phyloP scores from a whole-genome alignment of 2,113 vertebrate species.

The Agelaius tricolor region DNA sequence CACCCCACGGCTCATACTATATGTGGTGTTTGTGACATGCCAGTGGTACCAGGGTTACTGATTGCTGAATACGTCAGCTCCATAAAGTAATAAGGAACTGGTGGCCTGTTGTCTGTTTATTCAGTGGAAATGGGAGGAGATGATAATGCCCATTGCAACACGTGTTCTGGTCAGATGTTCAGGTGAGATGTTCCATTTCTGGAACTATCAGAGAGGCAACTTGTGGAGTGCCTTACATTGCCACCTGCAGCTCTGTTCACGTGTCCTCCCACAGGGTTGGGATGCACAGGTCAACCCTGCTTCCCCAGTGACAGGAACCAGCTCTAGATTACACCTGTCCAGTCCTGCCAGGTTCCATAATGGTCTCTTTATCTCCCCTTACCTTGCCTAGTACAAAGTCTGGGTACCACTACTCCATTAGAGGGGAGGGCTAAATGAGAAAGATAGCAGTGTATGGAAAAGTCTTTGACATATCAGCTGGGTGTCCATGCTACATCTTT shows the following conservation, averaged over 20 bases:
- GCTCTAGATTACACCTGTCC: not conserved
- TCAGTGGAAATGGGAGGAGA: not conserved
- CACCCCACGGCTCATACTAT: not conserved
- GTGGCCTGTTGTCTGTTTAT: not conserved
- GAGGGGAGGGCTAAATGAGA: not conserved
- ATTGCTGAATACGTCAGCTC: not conserved
- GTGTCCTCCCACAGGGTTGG: not conserved
- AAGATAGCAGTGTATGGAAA: not conserved
- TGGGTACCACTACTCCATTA: not conserved
- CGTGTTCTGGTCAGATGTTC: not conserved
- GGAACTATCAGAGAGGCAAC: not conserved
- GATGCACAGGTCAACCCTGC: not conserved
- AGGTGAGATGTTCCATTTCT: not conserved
- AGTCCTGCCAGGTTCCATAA: not conserved
- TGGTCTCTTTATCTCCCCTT: not conserved
- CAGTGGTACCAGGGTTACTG: not conserved
- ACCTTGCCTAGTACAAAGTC: not conserved
- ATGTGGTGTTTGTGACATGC: rapidly evolving
- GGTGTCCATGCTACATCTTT: not conserved
- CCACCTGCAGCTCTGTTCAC: not conserved
- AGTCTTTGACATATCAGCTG: not conserved
- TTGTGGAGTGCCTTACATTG: rapidly evolving
- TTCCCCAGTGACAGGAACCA: not conserved
- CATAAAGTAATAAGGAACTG: not conserved
- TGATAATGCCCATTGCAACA: not conserved